phyloP scores from a whole-genome alignment of 1,140 invertebrate genomes.

The Sitobion miscanthi region DNA sequence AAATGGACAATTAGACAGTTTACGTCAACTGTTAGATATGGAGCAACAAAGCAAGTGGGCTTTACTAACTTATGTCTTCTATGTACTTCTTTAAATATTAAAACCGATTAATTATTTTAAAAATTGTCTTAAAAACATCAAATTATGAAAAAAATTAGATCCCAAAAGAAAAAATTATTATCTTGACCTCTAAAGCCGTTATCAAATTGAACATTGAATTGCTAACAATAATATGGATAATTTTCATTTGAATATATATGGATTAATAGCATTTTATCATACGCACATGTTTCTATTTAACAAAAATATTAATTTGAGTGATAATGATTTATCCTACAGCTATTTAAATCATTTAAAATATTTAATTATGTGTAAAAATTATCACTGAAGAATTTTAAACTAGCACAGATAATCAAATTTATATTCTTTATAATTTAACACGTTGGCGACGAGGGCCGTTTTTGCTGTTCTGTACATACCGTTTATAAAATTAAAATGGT shows the following conservation, averaged over 20 bases:
- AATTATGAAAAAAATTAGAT: constrained; percentile 74
- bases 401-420: not conserved
- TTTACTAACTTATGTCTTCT: constrained; percentile 62
- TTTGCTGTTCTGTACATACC: not conserved
- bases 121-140: constrained; percentile 70
- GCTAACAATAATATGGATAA: constrained; percentile 60
- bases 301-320: constrained; percentile 58
- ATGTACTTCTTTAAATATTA: constrained; percentile 77
- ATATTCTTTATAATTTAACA: no score
- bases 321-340: constrained; percentile 56
- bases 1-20: constrained; percentile 76
- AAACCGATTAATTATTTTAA: constrained; percentile 69
- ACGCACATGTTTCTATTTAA: constrained; percentile 65
- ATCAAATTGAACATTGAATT: constrained; percentile 68
- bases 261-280: constrained; percentile 65
- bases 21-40: constrained; percentile 76
- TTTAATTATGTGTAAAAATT: constrained; percentile 49
- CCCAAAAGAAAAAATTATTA: constrained; percentile 78
- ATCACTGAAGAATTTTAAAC: constrained; percentile 24
- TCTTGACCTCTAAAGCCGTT: constrained; percentile 74
- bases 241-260: constrained; percentile 59
- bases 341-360: constrained; percentile 43
- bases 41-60: constrained; percentile 83
- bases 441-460: not conserved
- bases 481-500: not conserved